Evolutionary conservation across 1,140 invertebrate genomes (phyloP).

Genomic region (Calosoma granatense): DNA sequence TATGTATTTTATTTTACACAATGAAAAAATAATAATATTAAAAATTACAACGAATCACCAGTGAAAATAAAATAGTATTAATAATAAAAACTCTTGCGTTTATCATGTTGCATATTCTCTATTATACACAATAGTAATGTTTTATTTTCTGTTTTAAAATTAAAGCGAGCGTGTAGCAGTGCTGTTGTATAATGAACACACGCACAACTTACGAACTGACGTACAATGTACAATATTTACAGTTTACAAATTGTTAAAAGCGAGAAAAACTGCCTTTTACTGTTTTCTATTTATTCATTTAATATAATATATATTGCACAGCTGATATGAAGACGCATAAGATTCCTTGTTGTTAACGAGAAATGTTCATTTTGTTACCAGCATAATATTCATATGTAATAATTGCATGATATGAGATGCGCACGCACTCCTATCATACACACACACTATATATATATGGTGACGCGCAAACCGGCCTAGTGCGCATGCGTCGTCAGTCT

Average conservation of each 20-base stretch:
- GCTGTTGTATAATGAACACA: background rate
- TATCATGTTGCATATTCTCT: background rate
- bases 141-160: background rate
- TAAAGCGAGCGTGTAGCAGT: background rate
- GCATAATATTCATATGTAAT: background rate
- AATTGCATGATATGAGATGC: background rate
- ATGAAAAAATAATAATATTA: background rate
- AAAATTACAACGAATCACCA: background rate
- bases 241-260: background rate
- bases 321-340: constrained; percentile 8
- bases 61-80: no score
- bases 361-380: background rate
- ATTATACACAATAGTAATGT: constrained; percentile 1
- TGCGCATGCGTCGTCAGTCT: background rate
- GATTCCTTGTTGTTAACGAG: background rate
- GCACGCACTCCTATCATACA: no score
- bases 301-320: constrained; percentile 9
- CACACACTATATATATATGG: no score
- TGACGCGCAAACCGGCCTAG: background rate
- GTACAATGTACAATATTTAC: constrained; percentile 3
- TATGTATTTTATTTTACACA: no score
- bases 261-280: constrained; percentile 1
- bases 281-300: no score
- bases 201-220: no score
- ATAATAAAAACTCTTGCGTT: background rate